Conservation (phyloP, 2,113 vertebrate genomes). For the Nycticorax nycticorax region DNA sequence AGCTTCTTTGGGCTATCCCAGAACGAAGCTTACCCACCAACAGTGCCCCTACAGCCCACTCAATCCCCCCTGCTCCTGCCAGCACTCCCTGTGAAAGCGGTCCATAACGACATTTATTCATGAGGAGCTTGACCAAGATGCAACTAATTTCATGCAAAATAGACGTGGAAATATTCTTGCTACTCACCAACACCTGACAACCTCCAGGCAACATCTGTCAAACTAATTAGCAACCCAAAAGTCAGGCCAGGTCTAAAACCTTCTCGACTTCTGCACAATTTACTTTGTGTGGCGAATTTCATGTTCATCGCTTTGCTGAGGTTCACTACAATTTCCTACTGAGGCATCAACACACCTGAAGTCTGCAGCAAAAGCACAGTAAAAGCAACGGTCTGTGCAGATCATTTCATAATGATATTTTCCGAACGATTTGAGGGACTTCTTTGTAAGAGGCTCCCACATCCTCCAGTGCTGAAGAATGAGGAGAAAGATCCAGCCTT, state of each 20-base stretch:
- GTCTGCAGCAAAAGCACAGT: background rate
- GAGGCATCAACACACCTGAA: background rate
- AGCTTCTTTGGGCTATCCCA: background rate
- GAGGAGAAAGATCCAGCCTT: constrained; percentile 8
- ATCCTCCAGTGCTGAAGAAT: constrained; percentile 24
- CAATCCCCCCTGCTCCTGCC: background rate
- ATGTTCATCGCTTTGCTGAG: accelerated
- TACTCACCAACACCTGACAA: background rate
- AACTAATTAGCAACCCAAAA: background rate
- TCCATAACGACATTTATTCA: background rate
- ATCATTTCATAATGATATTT: background rate
- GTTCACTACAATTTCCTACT: accelerated
- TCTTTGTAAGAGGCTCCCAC: constrained; percentile 23
- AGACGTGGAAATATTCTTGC: background rate
- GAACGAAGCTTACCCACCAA: accelerated
- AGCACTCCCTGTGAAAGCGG: too few relatives aligned
- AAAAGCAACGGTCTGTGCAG: background rate
- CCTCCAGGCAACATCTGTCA: background rate
- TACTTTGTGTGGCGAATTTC: background rate
- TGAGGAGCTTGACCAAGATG: background rate
- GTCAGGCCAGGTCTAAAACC: background rate
- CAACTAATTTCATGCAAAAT: too few relatives aligned
- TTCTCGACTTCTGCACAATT: background rate
- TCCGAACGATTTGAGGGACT: background rate
- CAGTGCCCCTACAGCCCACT: background rate